Evolutionary conservation across 1,140 invertebrate species (phyloP), one percentile per base, ranked within the genome.

Genomic region (Oscheius sp.): DNA sequence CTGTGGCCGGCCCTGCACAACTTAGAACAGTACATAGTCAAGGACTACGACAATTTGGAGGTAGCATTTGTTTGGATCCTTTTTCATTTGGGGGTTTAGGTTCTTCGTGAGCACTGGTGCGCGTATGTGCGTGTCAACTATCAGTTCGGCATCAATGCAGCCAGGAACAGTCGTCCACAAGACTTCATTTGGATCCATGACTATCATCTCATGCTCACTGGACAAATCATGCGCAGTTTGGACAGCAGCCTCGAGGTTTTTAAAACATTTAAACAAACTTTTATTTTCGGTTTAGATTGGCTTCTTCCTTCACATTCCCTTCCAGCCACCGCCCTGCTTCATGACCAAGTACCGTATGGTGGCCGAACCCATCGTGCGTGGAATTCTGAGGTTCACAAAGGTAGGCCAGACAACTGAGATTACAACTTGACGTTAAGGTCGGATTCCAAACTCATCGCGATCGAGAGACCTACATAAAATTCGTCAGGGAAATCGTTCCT

Each of bases 101-200:
- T 78, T 28, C 74, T 82, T 13, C 67, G 62, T 28, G 83, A 83
- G 45, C 82, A 83, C 64, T 83, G 82, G 82, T 82, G 78, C 42
- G 73, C 83, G 0, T 83, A 83, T 69, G 82, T 80, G 13, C 46
- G 82, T 4, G 82, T 83, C n/a, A 83, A 83, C 63, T 83, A 83
- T 55, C 82, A 84, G 62, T 84, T 83, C 61, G 80, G 80, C 20
- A 74, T 81, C 20, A 79, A 83, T 35, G 82, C 82, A 15, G 83
- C 84, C 4, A 68, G 82, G 10, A 83, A 83, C 61, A 78, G 75
- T 63, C 73, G 82, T 7, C 81, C 82, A 13, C 82, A 83, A 28
- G 82, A 83, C 68, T 83, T 83, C 61, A 84, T 83, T 55, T 83
- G 82, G 82, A 83, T 83, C 55, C 82, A 83, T 62, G 82, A 83